These are phyloP conservation scores for Lophius piscatorius DNA, from an alignment of 2,113 vertebrate genomes.

Conservation along the genomic window DNA sequence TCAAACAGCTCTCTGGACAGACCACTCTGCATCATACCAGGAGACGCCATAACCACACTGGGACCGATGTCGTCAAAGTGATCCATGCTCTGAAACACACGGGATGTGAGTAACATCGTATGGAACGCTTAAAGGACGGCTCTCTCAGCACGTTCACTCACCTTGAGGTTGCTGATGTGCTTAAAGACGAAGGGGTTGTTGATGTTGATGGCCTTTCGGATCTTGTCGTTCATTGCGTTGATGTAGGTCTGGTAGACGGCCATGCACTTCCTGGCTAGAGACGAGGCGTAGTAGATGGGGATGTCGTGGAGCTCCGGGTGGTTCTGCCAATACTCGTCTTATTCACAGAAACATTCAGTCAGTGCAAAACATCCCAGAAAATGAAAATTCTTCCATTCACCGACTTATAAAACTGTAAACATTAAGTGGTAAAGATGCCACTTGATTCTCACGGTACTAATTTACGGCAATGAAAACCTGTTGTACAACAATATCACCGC, in stretches of 20 bases:
- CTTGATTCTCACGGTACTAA: too few species aligned
- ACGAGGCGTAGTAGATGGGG: slow-evolving; percentile 96
- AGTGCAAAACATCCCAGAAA: too few species aligned
- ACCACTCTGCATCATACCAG: slow-evolving; percentile 98
- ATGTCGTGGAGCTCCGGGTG: slow-evolving; percentile 97
- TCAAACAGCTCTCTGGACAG: slow-evolving; percentile 94
- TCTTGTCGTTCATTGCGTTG: slow-evolving; percentile 98
- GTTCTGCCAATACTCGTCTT: slow-evolving; percentile 98
- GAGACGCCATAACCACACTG: slow-evolving; percentile 96
- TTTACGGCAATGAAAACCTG: too few species aligned
- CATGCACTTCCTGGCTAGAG: slow-evolving; percentile 96
- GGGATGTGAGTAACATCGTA: too few species aligned
- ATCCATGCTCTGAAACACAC: slow-evolving; percentile 88
- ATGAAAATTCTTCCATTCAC: too few species aligned
- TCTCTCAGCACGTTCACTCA: slow-evolving; percentile 32
- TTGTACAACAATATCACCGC: too few species aligned
- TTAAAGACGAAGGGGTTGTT: slow-evolving; percentile 98
- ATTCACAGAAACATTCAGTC: background rate
- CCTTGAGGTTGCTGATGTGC: slow-evolving; percentile 97
- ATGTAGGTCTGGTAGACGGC: slow-evolving; percentile 96
- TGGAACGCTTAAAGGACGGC: too few species aligned
- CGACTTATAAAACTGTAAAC: too few species aligned
- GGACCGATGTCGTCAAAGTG: slow-evolving; percentile 97
- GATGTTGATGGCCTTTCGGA: slow-evolving; percentile 96
- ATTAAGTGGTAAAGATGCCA: too few species aligned